Base-by-base conservation (phyloP, 2,113 vertebrate genomes). In the Anolis carolinensis region DNA sequence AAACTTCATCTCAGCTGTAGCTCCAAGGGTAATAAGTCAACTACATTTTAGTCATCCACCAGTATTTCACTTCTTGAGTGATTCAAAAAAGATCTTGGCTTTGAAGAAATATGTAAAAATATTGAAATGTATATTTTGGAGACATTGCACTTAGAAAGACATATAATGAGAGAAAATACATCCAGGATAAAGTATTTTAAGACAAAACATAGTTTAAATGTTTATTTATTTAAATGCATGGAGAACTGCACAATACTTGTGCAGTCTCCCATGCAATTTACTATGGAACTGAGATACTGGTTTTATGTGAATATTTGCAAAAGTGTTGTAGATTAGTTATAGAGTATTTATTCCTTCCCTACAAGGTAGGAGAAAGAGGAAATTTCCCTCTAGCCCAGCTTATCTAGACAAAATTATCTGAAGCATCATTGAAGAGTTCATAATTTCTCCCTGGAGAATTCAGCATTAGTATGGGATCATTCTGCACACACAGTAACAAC, bases 401-500 rank as follows among this genome's bases (percentile, higher is more conserved):
- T 81, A 68, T 18, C 39, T 70, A 50, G 8, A 70, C 79, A 70
- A 48, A 67, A 7, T 68, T 81, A 68, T 30, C 48, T 39, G 48
- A 70, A 81, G 68, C 63, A 50, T 68, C 8, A 48, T 68, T 81
- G 79, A 30, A 65, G 44, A 1, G 30, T 81, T 70, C 30, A 50
- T 81, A 70, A 81, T 68, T 81, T 50, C 63, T 39, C 63, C 27
- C 16, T 30, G 20, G 39, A 70, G n/a, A 70, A 32, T n/a, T 50
- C 79, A 68, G 65, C n/a, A 81, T 81, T 70, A 32, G 39, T 81
- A 11, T 70, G 67, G 65, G 44, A 48, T 48, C 65, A 67, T 81
- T 81, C 65, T 81, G 39, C 79, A 70, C n/a, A 48, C 65, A 68
- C 39, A 70, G 18, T 81, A 68, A 48, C 39, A 70, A 50, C 79